Evolutionary conservation across 2,797 vertebrate species (phyloP), one percentile per base, ranked within the genome.

Genomic region (Cynodonichthys magdalenae): DNA sequence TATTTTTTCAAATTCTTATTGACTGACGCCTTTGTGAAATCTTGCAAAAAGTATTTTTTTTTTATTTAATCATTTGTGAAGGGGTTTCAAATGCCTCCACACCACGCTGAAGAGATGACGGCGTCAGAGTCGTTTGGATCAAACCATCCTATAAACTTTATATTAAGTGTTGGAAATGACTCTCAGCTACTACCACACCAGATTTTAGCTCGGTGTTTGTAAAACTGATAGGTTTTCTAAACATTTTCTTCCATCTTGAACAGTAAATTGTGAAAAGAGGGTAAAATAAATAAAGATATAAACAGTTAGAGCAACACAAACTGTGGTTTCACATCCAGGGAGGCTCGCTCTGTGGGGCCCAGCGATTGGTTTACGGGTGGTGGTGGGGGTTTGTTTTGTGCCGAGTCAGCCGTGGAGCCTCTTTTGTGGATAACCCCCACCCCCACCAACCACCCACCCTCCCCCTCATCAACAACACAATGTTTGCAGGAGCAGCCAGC

Each of bases 331-430:
- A 10, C 48, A 52, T n/a, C 15, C 7, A 19, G 39, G 17, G 53
- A 45, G 41, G 45, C 45, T 19, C n/a, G n/a, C 45, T 46, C 45
- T 46, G 46, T 10, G 44, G 3, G n/a, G 44, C 10, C 15, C 6
- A 5, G 12, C 7, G 9, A 17, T 49, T 42, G n/a, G 53, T 55
- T 11, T 49, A 10, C 59, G 58, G 69, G 67, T 3, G 3, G 24
- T 24, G 24, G 24, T 24, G 24, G 24, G 24, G 24, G 11, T 29
- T 63, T 59, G 68, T 36, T 88, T 89, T 85, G 60, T 89, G 91
- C 90, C 87, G 81, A 15, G 74, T 93, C 90, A 92, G 87, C 86
- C 59, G 17, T 54, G 75, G 66, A 74, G 60, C 59, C 29, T 47
- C 71, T 73, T 86, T 86, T 88, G 84, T 86, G 50, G 80, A 63